Evolutionary conservation across 2,888 invertebrate species (phyloP), one percentile per base, ranked within the genome.

Genomic region (Lucinisca nassula): DNA sequence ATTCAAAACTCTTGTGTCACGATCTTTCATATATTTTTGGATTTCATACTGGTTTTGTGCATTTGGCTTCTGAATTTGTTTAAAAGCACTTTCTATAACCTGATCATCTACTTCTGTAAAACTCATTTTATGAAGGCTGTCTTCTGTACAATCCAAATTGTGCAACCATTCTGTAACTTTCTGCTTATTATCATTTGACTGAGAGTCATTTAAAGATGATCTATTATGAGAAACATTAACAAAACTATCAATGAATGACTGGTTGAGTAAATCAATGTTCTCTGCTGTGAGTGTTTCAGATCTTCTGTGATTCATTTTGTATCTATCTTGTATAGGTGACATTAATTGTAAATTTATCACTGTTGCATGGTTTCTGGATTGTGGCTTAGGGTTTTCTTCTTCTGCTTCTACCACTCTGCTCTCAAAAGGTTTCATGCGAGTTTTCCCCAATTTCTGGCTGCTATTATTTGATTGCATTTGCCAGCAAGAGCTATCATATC

Each of bases 221-320:
- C 49, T 45, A 24, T 84, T 84, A 8, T 80, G 17, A 12, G 87
- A 84, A 14, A 87, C 76, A 82, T 87, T 84, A 27, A 84, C 24
- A 40, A 84, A 79, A 14, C 78, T 67, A 17, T 85, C 82, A 24
- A 76, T 61, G 35, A 82, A 75, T 17, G 88, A 85, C 38, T 88
- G 61, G 70, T 88, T 88, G 24, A 88, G 85, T 24, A 61, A 24
- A 45, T 82, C 32, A 37, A 88, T 30, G 74, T 88, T 88, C 38
- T 88, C 73, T 14, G 75, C 30, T 67, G 82, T 85, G 1, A 85
- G 77, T 12, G 58, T 49, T 37, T 67, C 67, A 14, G 67, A 67
- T 21, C 35, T 67, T 35, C 12, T 67, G 10, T 67, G 67, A 35
- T 67, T 67, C 35, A 17, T 35, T 35, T 35, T 67, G 67, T n/a